phyloP scores from a whole-genome alignment of 2,113 vertebrate species.

The Megatriorchis doriae region DNA sequence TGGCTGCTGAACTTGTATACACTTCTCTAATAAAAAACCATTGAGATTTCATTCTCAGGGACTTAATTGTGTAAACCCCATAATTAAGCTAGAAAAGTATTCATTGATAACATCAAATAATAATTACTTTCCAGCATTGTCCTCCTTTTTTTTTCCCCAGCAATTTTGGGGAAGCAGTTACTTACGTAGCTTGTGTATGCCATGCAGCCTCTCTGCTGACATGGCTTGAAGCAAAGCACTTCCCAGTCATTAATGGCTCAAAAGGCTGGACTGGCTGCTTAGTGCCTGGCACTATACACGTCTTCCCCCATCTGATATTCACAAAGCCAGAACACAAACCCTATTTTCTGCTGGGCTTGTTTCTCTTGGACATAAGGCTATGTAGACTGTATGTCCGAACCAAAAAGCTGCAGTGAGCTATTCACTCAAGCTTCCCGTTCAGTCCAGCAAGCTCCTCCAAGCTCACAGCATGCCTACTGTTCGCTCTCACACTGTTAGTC shows the following conservation, averaged over 20 bases:
- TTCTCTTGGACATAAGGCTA: background rate
- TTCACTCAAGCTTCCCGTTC: background rate
- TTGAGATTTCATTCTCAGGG: background rate
- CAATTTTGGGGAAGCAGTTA: background rate
- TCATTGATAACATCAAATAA: background rate
- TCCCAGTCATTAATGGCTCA: background rate
- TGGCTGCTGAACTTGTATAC: background rate
- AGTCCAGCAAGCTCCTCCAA: background rate
- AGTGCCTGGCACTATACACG: background rate
- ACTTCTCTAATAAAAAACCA: background rate
- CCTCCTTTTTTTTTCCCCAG: background rate
- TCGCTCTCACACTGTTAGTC: background rate
- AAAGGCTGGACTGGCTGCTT: background rate
- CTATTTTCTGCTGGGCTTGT: background rate
- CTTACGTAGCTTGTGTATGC: background rate
- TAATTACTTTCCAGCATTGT: background rate
- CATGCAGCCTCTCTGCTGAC: background rate
- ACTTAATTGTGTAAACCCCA: background rate
- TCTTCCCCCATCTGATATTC: background rate
- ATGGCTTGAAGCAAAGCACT: background rate
- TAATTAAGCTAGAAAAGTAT: background rate
- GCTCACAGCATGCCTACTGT: background rate
- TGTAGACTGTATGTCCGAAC: background rate
- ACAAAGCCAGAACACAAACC: background rate
- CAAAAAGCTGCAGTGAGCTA: background rate